Base-by-base conservation (phyloP, 2,113 vertebrate genomes). In the Sebastes fasciatus region DNA sequence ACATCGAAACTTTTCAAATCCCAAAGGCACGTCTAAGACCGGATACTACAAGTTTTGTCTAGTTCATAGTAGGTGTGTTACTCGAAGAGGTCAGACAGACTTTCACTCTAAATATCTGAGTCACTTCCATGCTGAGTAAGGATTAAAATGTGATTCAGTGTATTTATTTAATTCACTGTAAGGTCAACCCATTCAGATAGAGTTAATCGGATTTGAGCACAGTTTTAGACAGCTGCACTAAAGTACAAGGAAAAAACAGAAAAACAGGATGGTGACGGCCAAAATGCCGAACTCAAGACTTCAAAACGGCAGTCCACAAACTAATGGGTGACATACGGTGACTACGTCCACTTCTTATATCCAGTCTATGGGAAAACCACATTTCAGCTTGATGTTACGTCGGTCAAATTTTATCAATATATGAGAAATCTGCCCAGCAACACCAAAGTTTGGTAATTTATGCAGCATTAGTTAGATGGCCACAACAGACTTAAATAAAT, bases 101-200 rank as follows among this genome's bases (percentile, higher is more conserved):
- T 88, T 89, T 87, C 83, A 80, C 66, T 86, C 8, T 62, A 6
- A 52, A 1, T 16, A 42, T n/a, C 21, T 89, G 82, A 93, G 17
- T 93, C 91, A 91, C 77, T 82, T 89, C 81, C 82, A 8, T 45
- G 69, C 67, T 75, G 40, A 84, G 14, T 73, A 61, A 77, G 0
- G 16, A 49, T 26, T 77, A 12, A 82, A 4, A 67, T 54, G 8
- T 82, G 69, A 83, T 69, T 49, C 61, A 65, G 6, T 16, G 8
- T 42, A 17, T 79, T 70, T 72, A 13, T 62, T 82, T 0, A 65
- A 45, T 79, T 81, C 9, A 80, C 10, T 2, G 43, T 48, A n/a
- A 80, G 21, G 42, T 77, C 68, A 52, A 5, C 6, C 62, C 4
- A 71, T 58, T 77, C 10, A 77, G 4, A 21, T 4, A 52, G 2